Evolutionary conservation across 1,140 invertebrate genomes (phyloP).

Genomic region (Drosophila nigrodunni): DNA sequence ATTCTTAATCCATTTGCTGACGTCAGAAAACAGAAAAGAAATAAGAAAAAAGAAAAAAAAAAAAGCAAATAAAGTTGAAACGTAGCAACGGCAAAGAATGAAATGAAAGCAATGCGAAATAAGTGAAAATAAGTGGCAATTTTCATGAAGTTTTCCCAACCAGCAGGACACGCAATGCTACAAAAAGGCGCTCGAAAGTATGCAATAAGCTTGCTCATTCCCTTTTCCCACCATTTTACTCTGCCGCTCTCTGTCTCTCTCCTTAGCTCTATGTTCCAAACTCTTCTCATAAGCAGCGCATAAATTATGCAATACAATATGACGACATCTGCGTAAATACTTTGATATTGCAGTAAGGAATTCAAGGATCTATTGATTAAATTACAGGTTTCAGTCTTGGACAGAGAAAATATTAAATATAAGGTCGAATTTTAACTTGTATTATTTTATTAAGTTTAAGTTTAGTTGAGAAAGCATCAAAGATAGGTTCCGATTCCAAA

Average conservation of each 20-base stretch:
- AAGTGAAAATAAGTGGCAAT: slow-evolving; percentile 46
- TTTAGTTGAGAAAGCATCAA: too few species aligned
- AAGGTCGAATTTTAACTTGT: too few species aligned
- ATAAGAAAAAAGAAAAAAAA: neutral
- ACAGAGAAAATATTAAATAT: too few species aligned
- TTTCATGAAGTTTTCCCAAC: slow-evolving; percentile 32
- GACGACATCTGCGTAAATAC: slow-evolving; percentile 33
- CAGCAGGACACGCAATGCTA: slow-evolving; percentile 39
- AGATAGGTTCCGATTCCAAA: too few species aligned
- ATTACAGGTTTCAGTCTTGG: too few species aligned
- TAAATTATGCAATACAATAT: slow-evolving; percentile 54
- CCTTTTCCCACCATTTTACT: too few species aligned
- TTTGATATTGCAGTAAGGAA: slow-evolving; percentile 32
- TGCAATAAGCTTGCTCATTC: slow-evolving; percentile 27
- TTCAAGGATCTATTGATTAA: too few species aligned
- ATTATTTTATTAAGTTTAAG: too few species aligned
- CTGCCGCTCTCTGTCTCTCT: neutral
- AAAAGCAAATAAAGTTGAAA: slow-evolving; percentile 13
- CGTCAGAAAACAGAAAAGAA: slow-evolving; percentile 11
- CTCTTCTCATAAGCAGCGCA: slow-evolving; percentile 29
- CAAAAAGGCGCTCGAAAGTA: slow-evolving; percentile 11
- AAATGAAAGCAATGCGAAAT: slow-evolving; percentile 11
- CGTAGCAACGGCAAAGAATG: neutral
- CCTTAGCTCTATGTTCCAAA: neutral
- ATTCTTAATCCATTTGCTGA: slow-evolving; percentile 63